Conservation (phyloP, 2,113 vertebrate genomes). For the Xiphophorus couchianus region DNA sequence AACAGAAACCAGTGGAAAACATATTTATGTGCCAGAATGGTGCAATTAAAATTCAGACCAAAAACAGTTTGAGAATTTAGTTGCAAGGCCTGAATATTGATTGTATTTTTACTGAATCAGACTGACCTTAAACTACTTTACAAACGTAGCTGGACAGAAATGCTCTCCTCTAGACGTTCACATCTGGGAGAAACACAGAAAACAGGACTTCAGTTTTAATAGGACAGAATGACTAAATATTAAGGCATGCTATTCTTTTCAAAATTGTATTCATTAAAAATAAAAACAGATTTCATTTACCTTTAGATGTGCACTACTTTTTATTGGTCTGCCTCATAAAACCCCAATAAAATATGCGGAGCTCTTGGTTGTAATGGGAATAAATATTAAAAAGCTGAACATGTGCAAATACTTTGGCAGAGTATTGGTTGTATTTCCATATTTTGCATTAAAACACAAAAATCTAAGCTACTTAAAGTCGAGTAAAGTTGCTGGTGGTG, state of each 20-base stretch:
- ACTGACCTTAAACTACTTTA: no score
- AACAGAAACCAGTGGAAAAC: no score
- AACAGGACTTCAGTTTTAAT: neutral
- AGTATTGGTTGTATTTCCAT: neutral
- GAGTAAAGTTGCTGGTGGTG: neutral
- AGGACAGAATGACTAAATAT: neutral
- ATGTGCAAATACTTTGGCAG: neutral
- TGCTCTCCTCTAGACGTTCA: no score
- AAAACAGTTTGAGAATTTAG: no score
- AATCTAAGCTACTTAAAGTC: no score
- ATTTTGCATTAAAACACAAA: no score
- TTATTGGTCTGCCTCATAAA: neutral
- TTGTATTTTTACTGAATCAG: no score
- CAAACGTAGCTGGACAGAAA: no score
- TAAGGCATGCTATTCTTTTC: neutral
- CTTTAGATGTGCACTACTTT: neutral
- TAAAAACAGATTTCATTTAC: neutral
- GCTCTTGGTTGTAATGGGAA: neutral
- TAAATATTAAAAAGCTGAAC: neutral
- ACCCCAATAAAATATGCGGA: neutral
- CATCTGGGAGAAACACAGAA: neutral
- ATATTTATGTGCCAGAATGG: no score
- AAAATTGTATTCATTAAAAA: neutral
- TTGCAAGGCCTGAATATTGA: no score
- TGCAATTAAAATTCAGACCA: no score